Conservation (phyloP, 2,113 vertebrate genomes). For the Mormyrus lacerda region DNA sequence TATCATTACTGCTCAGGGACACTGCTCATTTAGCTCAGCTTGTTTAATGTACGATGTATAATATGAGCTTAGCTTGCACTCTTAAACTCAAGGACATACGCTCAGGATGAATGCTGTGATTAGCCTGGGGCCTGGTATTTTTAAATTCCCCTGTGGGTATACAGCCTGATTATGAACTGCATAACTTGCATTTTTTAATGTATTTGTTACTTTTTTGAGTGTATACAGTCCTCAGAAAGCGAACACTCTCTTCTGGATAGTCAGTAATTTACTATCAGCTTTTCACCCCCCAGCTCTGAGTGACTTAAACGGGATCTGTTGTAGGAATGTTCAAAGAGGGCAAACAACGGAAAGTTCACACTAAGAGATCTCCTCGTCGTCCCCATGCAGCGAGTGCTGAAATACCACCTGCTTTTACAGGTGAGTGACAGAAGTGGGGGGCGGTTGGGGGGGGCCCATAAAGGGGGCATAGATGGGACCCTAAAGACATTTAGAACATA, state of each 20-base stretch:
- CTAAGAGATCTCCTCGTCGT: conserved; percentile 86
- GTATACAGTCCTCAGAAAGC: neutral
- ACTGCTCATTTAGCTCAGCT: neutral
- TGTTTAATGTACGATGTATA: neutral
- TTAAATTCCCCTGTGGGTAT: neutral
- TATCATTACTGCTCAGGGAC: neutral
- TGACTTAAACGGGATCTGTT: neutral
- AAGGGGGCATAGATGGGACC: neutral
- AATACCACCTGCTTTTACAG: conserved; percentile 90
- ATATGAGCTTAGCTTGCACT: neutral
- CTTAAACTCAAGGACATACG: neutral
- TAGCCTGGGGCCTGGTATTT: neutral
- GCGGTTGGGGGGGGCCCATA: no score
- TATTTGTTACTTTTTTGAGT: neutral
- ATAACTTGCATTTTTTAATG: neutral
- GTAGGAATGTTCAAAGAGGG: conserved; percentile 88
- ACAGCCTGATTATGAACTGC: neutral
- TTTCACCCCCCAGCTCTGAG: neutral
- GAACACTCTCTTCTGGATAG: neutral
- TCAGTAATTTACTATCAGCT: neutral
- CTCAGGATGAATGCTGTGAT: neutral
- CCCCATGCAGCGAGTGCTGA: conserved; percentile 89
- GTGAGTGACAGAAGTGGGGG: conserved; percentile 39
- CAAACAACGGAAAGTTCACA: conserved; percentile 89
- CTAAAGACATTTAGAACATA: neutral